Percentiles rank a stretch among this genome's conserved stretches.
Conservation (phyloP, 2,113 vertebrate species). For the Pollimyrus isidori region DNA sequence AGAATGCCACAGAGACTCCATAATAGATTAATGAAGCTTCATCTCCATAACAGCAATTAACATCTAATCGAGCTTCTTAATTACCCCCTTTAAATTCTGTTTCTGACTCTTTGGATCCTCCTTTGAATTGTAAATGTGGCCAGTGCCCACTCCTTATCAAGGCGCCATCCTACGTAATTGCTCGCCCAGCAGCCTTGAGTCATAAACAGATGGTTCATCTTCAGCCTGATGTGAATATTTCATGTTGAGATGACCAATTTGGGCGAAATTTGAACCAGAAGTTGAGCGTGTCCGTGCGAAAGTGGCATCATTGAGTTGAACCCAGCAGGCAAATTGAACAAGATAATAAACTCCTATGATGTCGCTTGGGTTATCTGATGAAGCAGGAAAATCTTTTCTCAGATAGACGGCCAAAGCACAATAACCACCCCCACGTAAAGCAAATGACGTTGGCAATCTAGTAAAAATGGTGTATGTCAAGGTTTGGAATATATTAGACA, state of each 20-base stretch:
- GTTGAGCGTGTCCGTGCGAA: not conserved
- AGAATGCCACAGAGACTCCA: constrained; percentile 10
- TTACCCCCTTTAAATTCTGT: not conserved
- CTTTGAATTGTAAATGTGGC: not conserved
- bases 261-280: not conserved
- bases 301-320: not conserved
- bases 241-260: not conserved
- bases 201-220: not conserved
- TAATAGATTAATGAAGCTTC: constrained; percentile 25
- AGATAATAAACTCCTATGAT: not conserved
- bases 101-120: not conserved
- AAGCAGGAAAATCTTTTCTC: not conserved
- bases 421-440: not conserved
- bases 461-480: not conserved
- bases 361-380: not conserved
- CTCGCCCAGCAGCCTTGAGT: not conserved
- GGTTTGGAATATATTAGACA: not conserved
- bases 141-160: not conserved
- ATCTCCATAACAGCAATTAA: constrained; percentile 25
- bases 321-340: not conserved
- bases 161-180: not conserved
- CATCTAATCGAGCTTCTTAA: constrained; percentile 16
- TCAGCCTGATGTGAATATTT: not conserved
- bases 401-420: not conserved
- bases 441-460: not conserved